Evolutionary conservation across 2,113 vertebrate species (phyloP).

Genomic region (Dryoscopus gambensis): DNA sequence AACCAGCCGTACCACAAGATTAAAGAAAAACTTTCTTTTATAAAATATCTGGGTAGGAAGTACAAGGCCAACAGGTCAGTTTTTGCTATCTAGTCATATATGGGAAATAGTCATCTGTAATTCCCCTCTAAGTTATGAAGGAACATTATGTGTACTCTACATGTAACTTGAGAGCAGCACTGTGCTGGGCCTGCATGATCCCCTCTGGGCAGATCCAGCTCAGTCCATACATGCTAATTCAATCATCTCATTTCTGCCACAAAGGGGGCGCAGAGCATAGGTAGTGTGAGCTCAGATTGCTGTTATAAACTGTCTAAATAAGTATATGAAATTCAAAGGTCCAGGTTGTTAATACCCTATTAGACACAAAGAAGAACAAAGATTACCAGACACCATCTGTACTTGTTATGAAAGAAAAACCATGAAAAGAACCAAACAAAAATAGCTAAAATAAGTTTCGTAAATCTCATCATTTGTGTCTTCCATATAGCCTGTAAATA

Average conservation of each 20-base stretch:
- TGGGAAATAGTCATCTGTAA: not conserved
- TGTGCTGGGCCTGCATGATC: not conserved
- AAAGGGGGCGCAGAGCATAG: not conserved
- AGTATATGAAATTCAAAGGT: not conserved
- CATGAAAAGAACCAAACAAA: not conserved
- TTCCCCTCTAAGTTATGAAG: not conserved
- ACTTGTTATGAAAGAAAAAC: not conserved
- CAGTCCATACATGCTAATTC: not conserved
- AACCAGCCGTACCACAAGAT: not conserved
- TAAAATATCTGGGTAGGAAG: not conserved
- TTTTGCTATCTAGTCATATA: not conserved
- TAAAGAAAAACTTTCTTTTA: not conserved
- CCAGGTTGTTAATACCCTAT: not conserved
- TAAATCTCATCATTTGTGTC: not conserved
- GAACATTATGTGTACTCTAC: not conserved
- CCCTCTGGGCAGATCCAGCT: not conserved
- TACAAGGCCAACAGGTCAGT: not conserved
- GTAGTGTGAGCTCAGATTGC: not conserved
- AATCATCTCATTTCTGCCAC: not conserved
- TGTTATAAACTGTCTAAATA: not conserved
- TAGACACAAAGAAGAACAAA: not conserved
- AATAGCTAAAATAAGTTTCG: not conserved
- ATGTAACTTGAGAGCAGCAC: not conserved
- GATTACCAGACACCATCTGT: not conserved
- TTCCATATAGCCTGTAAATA: conserved; percentile 6